A percentile compares a stretch with the other conserved stretches of the same genome.
Conservation (phyloP, 2,888 invertebrate species). For the Chelonus formosanus region DNA sequence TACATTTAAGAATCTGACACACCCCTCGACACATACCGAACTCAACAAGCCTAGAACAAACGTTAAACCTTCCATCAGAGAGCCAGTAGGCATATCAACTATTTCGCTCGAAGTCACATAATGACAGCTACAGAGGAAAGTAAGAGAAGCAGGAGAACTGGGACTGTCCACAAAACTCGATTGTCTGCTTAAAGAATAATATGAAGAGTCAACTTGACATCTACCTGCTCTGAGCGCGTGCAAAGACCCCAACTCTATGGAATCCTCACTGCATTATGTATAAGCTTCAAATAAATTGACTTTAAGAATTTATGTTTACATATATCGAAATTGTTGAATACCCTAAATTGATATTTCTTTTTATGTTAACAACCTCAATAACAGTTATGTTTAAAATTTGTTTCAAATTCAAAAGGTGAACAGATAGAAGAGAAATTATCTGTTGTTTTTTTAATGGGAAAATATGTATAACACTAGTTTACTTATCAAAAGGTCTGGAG, state of each 20-base stretch:
- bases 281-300: slow-evolving; percentile 4
- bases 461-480: too few species aligned
- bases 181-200: background rate
- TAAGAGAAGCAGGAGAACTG: too few species aligned
- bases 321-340: slow-evolving; percentile 1
- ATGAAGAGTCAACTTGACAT: background rate
- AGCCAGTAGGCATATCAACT: background rate
- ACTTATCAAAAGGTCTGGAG: too few species aligned
- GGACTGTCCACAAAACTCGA: slow-evolving; percentile 2
- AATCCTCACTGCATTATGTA: slow-evolving; percentile 11
- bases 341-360: background rate
- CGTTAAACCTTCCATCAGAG: slow-evolving; percentile 8
- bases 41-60: slow-evolving; percentile 1
- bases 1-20: slow-evolving; percentile 8
- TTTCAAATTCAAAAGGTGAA: too few species aligned
- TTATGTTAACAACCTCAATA: background rate
- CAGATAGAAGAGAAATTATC: too few species aligned
- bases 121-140: too few species aligned
- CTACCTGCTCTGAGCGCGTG: slow-evolving; percentile 7
- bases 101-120: background rate
- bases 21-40: slow-evolving; percentile 11
- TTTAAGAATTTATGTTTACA: slow-evolving; percentile 1
- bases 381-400: too few species aligned
- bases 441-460: too few species aligned
- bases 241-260: background rate